These are phyloP conservation scores for Periphyllus acericola DNA, from an alignment of 2,888 invertebrate genomes.

Conservation along the genomic window DNA sequence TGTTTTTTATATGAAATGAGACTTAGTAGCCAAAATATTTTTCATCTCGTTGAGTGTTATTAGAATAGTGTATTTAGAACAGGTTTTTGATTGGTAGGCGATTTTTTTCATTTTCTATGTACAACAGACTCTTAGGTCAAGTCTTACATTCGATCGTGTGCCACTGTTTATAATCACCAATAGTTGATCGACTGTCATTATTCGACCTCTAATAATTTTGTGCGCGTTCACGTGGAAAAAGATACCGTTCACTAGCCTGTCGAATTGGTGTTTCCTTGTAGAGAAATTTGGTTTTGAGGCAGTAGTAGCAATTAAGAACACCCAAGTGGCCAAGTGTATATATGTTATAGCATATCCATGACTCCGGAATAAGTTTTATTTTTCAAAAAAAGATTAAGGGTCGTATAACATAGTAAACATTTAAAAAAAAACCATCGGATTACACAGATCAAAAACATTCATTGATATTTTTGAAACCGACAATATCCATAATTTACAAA, in stretches of 20 bases:
- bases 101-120: conserved; percentile 41
- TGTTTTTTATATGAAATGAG: conserved; percentile 13
- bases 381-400: conserved; percentile 1
- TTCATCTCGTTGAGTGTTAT: background rate
- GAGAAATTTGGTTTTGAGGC: background rate
- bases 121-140: background rate
- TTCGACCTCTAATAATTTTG: conserved; percentile 12
- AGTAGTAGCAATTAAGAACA: conserved; percentile 6
- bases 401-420: background rate
- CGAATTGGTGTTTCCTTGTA: background rate
- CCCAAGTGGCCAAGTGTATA: background rate
- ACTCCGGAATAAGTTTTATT: conserved; percentile 5
- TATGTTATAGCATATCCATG: background rate
- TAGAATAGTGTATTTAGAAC: too few species aligned
- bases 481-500: background rate
- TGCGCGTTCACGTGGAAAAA: conserved; percentile 55
- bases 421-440: background rate
- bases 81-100: conserved; percentile 28
- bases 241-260: conserved; percentile 23
- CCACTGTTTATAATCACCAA: conserved; percentile 23
- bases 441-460: background rate
- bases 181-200: background rate
- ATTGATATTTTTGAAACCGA: background rate
- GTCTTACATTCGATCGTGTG: background rate
- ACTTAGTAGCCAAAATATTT: conserved; percentile 25